Evolutionary conservation across 2,888 invertebrate species (phyloP).

Genomic region (Nemoura dubitans): DNA sequence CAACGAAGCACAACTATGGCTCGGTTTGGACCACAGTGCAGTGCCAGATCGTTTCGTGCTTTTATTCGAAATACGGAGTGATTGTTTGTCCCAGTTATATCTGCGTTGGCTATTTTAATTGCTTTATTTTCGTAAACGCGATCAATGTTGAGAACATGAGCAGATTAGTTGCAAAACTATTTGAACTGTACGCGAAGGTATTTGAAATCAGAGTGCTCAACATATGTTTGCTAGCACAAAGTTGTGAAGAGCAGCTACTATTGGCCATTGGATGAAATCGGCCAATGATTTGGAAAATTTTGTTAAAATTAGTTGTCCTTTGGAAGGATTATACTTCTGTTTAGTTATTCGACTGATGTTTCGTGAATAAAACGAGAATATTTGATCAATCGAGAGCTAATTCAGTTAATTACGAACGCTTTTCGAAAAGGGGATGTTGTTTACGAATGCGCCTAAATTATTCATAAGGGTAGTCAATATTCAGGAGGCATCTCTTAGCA

Average conservation of each 20-base stretch:
- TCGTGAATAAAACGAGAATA: background rate
- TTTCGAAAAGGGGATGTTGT: background rate
- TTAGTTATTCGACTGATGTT: conserved; percentile 12
- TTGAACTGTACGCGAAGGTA: background rate
- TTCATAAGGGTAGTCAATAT: conserved; percentile 36
- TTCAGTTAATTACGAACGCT: background rate
- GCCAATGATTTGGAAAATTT: background rate
- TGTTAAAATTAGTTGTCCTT: background rate
- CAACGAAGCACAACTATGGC: background rate
- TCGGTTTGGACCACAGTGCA: background rate
- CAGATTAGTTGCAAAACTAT: too few relatives aligned
- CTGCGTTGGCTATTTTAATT: too few relatives aligned
- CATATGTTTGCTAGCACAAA: background rate
- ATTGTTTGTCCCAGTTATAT: too few relatives aligned
- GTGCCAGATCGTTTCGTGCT: background rate
- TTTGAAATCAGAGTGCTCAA: background rate
- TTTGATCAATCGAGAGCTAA: background rate
- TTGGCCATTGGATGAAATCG: too few relatives aligned
- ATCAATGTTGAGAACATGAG: too few relatives aligned
- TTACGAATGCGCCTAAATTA: conserved; percentile 14
- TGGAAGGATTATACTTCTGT: background rate
- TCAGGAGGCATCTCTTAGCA: conserved; percentile 19
- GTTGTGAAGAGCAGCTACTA: too few relatives aligned
- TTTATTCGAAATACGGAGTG: background rate
- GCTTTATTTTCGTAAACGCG: too few relatives aligned